Base-by-base conservation (phyloP, 1,140 invertebrate genomes). In the Phthorimaea operculella region DNA sequence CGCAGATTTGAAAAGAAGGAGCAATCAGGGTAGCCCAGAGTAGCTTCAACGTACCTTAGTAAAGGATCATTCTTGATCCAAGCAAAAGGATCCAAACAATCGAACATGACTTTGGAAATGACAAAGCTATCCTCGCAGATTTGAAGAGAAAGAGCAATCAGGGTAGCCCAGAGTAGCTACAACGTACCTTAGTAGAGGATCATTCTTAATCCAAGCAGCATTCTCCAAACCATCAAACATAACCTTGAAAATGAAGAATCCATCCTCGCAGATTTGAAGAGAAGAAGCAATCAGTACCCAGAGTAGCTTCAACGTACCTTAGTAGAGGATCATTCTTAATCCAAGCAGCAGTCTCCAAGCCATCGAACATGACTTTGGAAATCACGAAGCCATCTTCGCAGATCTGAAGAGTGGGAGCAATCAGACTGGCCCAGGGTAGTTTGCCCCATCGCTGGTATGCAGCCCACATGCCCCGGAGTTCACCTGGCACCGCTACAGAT, bases 401-500 rank as follows among this genome's bases (percentile, higher is more conserved):
- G 7, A 97, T 78, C 59, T 92, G 80, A 8, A 96, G 88, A 0
- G 92, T 89, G 0, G 96, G 95, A 33, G 88, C 72, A 17, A 98
- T 89, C 1, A 99, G 79, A 0, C 91, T 89, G 8, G 85, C 82
- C 97, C 97, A 99, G 0, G 91, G 89, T 0, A 98, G 79, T 64
- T 88, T 89, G 2, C 96, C 96, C 83, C 93, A 98, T 52, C 87
- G 87, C 65, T 92, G 81, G 74, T 97, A 92, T 0, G 94, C 93
- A 56, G 90, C 88, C 90, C 93, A 93, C 70, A 96, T 96, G 2
- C 96, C 97, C 57, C 90, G 90, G 0, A 98, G 70, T 80, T 98
- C 96, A 1, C 97, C 97, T 6, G 97, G 97, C 10, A 98, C 93
- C 0, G 89, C 95, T 17, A 97, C 90, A 2, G 96, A 86, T 12